phyloP scores from a whole-genome alignment of 2,113 vertebrate genomes.

The Strigops habroptila region DNA sequence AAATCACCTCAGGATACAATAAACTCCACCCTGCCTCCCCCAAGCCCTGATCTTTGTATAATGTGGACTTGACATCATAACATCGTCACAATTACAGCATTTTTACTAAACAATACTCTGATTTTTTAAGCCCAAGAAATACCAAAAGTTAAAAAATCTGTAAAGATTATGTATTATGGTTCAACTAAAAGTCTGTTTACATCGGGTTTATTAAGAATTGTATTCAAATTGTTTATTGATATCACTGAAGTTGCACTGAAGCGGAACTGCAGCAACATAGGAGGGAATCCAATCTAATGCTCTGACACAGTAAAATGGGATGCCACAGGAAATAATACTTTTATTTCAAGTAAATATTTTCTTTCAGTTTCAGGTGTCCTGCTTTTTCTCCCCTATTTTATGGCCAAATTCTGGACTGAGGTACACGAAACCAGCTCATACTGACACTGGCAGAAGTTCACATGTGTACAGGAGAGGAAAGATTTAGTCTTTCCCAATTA shows the following conservation, averaged over 20 bases:
- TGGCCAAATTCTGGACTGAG: neutral
- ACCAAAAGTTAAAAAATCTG: neutral
- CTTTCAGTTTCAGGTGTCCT: neutral
- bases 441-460: neutral
- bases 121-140: neutral
- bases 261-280: neutral
- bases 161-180: neutral
- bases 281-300: neutral
- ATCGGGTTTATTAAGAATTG: neutral
- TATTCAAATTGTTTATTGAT: neutral
- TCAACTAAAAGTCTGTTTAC: neutral
- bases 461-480: neutral
- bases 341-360: neutral
- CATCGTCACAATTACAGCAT: neutral
- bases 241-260: neutral
- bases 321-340: neutral
- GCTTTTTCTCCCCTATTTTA: neutral
- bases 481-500: neutral
- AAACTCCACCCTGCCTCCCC: neutral
- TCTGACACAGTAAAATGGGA: neutral
- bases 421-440: neutral
- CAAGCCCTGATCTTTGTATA: neutral
- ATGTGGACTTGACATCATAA: neutral
- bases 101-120: neutral
- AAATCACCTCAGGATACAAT: neutral